Evolutionary conservation across 2,113 vertebrate genomes (phyloP), one percentile per base, ranked within the genome.

Genomic region (Sterna hirundo): DNA sequence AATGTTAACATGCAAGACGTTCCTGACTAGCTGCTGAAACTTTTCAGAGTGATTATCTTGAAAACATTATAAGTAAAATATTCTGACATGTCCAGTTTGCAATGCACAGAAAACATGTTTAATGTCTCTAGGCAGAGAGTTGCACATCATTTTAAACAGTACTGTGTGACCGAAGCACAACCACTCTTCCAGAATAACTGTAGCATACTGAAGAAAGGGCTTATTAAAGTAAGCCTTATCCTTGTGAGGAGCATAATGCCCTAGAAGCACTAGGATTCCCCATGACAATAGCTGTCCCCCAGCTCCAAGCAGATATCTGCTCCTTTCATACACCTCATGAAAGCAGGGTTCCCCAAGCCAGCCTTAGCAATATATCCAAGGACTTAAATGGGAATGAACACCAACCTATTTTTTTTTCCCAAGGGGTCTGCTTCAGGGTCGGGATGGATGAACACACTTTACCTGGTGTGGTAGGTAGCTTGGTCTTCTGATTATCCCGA

Each of bases 1-100:
- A 95, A 80, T 42, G 29, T 91, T 94, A 88, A 61, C 57, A 69
- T 62, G 61, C 38, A 95, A 94, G 92, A 93, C 16, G 86, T 93
- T 94, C 86, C 47, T 61, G 49, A 92, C 49, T 83, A 85, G 69
- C 21, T 60, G 49, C 58, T 89, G 57, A 96, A 92, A 68, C 38
- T 83, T 86, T 93, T 60, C 51, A 90, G 71, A 66, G 22, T 11
- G 4, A 94, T 25, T 88, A 82, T 81, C 77, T 93, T 92, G 65
- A 29, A 69, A 94, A 96, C 29, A 40, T 42, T 8, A 3, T 42
- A 83, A 40, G 29, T 87, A 91, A 97, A 96, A 92, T 87, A 93
- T 89, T 86, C 36, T 57, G 49, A 83, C 40, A 66, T 2, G 4
- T 38, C 25, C 62, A 46, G 49, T 83, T 93, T 93, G 51, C 90